A percentile compares a stretch with the other conserved stretches of the same genome.
Evolutionary conservation across 2,888 invertebrate genomes (phyloP).

Genomic region (Chaetogeoica ovagalla): DNA sequence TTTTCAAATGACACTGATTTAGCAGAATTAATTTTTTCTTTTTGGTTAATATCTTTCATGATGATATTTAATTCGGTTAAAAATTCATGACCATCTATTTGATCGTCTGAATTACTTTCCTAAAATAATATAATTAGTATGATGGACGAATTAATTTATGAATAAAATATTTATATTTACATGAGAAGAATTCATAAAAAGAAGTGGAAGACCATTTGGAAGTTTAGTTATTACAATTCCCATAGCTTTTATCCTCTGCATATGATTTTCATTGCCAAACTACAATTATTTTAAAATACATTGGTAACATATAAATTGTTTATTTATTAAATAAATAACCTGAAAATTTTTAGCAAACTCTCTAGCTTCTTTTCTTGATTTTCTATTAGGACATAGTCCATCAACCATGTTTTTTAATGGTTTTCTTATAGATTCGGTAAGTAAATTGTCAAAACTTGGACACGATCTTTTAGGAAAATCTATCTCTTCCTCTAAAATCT

Average conservation of each 20-base stretch:
- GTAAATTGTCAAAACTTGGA: constrained; percentile 50
- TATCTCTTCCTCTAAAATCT: constrained; percentile 47
- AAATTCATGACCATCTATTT: constrained; percentile 50
- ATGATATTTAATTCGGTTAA: constrained; percentile 44
- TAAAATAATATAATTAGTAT: constrained; percentile 21
- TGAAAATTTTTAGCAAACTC: constrained; percentile 46
- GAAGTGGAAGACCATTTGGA: constrained; percentile 87
- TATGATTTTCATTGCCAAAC: constrained; percentile 83
- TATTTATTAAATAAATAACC: constrained; percentile 23
- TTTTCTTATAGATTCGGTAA: constrained; percentile 62
- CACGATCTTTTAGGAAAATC: constrained; percentile 46
- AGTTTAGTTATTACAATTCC: constrained; percentile 89
- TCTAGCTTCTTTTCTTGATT: constrained; percentile 47
- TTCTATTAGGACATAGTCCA: constrained; percentile 71
- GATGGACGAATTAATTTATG: neutral
- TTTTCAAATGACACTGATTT: constrained; percentile 45
- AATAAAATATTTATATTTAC: constrained; percentile 64
- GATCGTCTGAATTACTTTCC: constrained; percentile 33
- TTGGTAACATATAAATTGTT: neutral
- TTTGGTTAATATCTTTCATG: constrained; percentile 47
- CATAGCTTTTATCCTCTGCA: constrained; percentile 86
- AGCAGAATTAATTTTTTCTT: constrained; percentile 45
- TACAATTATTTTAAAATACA: constrained; percentile 58
- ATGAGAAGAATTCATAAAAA: constrained; percentile 84
- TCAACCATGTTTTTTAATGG: constrained; percentile 84